These are phyloP conservation scores for Pachliopta kotzebuea DNA, from an alignment of 2,888 invertebrate species.

Conservation along the genomic window DNA sequence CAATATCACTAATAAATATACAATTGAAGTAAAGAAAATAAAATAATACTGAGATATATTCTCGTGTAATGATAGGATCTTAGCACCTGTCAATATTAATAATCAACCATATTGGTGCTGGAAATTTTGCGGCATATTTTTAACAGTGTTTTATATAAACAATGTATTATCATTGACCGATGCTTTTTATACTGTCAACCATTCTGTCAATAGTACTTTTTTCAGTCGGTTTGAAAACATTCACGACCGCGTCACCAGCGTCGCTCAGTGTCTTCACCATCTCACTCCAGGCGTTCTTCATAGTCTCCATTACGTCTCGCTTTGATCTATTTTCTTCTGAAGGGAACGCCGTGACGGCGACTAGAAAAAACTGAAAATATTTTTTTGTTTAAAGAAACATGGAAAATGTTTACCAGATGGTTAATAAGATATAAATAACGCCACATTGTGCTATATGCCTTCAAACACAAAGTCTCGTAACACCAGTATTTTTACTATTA, in stretches of 20 bases:
- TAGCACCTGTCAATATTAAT: neutral
- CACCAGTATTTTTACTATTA: too few relatives aligned
- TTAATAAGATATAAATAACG: too few relatives aligned
- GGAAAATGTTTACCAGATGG: too few relatives aligned
- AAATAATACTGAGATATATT: neutral
- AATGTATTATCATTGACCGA: constrained; percentile 44
- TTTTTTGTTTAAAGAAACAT: too few relatives aligned
- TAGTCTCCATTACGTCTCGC: constrained; percentile 65
- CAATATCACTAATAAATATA: neutral
- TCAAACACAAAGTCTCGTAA: too few relatives aligned
- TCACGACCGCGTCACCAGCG: constrained; percentile 65
- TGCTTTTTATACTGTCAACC: constrained; percentile 54
- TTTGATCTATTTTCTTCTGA: constrained; percentile 43
- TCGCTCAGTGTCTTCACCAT: constrained; percentile 58
- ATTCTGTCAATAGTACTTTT: constrained; percentile 60
- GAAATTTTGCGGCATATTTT: constrained; percentile 11
- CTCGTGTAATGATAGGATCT: neutral
- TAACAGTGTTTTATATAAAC: neutral
- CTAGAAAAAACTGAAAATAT: constrained; percentile 42
- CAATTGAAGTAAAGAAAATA: neutral
- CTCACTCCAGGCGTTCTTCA: constrained; percentile 65
- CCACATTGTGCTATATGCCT: too few relatives aligned
- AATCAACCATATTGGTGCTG: neutral
- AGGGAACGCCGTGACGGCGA: constrained; percentile 47
- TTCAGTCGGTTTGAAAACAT: constrained; percentile 69